Evolutionary conservation across 2,888 invertebrate species (phyloP), one percentile per base, ranked within the genome.

Genomic region (Pandemis heparana): DNA sequence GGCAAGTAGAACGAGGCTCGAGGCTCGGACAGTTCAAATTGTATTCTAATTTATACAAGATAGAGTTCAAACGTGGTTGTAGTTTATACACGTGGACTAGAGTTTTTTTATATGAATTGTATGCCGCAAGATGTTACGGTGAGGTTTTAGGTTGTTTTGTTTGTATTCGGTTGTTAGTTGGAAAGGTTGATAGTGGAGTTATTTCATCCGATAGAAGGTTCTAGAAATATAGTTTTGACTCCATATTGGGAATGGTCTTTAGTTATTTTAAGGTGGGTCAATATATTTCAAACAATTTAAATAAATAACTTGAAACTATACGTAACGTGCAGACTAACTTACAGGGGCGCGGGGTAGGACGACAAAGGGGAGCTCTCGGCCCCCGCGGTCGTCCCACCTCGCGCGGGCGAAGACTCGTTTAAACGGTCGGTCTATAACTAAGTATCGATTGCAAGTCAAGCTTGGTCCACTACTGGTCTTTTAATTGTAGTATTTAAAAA

Each of bases 1-100:
- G 70, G 65, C 32, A 48, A 70, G 51, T 74, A 16, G 60, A 64
- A 14, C 65, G 48, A 53, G 8, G 9, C 12, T 14, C 65, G 48
- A 53, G 5, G 9, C 12, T 6, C 10, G 51, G 23, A 16, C 12
- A 12, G 4, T 5, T 23, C 53, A 64, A 23, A 48, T 46, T 67
- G 18, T 48, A 63, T 68, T 39, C n/a, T 64, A 39, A n/a, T 1
- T 0, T 5, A n/a, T 0, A 39, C 9, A 0, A 4, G 0, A 38
- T 69, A 59, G 0, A 32, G 43, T 51, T 32, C 12, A 14, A 32
- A 18, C 41, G 39, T 16, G 23, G 0, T 48, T 68, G 48, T 43
- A 56, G 7, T 9, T 63, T 71, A 32, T 41, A 32, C 32, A 48
- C n/a, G n/a, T 32, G 38, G 48, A 8, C 9, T 51, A 48, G 9